Base-by-base conservation (phyloP, 2,888 invertebrate genomes). In the Melipona bicolor region DNA sequence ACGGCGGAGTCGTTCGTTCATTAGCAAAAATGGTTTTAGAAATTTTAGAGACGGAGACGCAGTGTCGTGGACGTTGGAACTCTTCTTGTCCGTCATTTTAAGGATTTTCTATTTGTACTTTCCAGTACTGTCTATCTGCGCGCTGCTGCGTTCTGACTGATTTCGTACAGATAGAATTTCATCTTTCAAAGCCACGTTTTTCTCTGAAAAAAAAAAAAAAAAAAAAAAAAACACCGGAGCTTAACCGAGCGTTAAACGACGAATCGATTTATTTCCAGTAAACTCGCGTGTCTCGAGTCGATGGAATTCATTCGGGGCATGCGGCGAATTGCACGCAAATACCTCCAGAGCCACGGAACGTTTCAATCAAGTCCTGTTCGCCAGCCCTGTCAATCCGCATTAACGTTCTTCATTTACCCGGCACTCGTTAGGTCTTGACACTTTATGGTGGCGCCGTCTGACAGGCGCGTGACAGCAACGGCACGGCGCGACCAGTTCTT, bases 281-380 rank as follows among this genome's bases (percentile, higher is more conserved):
- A 67, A 75, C 56, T 43, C 56, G n/a, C n/a, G 15, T 65, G 13
- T 50, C 11, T 24, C 24, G 21, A 15, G 17, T n/a, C 64, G 36
- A 65, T 65, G 0, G 32, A 64, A 54, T 65, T 67, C n/a, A 43
- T 83, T 56, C n/a, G 27, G 15, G n/a, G 9, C 43, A 9, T 43
- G 43, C 43, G 59, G 24, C 19, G 67, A 69, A 81, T 81, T 81
- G 80, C 85, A 62, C 80, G 86, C 83, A 83, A 88, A 87, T 88
- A 77, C 86, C 81, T 77, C 70, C 86, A 84, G 77, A 84, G 83
- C 85, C 87, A 86, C 88, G 88, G 88, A 88, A 90, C 91, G 83
- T 87, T 89, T 91, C 89, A 89, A 91, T 91, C 90, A 85, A 87
- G 83, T 84, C 85, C 85, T 79, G 83, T 82, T 87, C 83, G 77